Evolutionary conservation across 2,888 invertebrate genomes (phyloP).

Genomic region (Ichneumon xanthorius): DNA sequence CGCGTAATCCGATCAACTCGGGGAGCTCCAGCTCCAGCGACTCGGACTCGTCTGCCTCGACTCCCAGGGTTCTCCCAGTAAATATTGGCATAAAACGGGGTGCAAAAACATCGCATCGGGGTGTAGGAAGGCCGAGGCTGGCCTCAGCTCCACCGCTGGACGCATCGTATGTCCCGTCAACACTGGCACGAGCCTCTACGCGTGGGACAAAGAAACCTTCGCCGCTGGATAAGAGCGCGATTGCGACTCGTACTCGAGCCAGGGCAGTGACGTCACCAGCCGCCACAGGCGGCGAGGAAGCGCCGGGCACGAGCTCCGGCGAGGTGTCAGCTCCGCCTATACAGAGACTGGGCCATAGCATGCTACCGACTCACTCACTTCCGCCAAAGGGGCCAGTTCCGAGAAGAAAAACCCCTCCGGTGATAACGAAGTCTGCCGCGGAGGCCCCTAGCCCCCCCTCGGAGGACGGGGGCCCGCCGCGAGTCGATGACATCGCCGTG

Average conservation of each 20-base stretch:
- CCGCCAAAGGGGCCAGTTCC: not conserved
- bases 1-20: too few relatives aligned
- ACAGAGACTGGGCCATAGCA: not conserved
- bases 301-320: not conserved
- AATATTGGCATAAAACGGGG: too few relatives aligned
- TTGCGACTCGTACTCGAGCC: not conserved
- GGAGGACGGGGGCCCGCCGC: not conserved
- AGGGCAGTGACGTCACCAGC: not conserved
- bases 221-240: too few relatives aligned
- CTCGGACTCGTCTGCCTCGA: too few relatives aligned
- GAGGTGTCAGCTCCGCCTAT: not conserved
- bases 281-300: not conserved
- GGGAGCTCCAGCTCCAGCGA: too few relatives aligned
- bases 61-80: too few relatives aligned
- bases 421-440: not conserved
- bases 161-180: too few relatives aligned
- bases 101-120: too few relatives aligned
- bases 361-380: not conserved
- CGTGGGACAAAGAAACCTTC: too few relatives aligned
- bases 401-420: not conserved
- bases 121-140: too few relatives aligned
- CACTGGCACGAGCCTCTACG: too few relatives aligned
- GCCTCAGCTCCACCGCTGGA: too few relatives aligned
- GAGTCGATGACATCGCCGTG: not conserved
- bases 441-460: not conserved